Evolutionary conservation across 2,113 vertebrate species (phyloP).

Genomic region (Strix aluco): DNA sequence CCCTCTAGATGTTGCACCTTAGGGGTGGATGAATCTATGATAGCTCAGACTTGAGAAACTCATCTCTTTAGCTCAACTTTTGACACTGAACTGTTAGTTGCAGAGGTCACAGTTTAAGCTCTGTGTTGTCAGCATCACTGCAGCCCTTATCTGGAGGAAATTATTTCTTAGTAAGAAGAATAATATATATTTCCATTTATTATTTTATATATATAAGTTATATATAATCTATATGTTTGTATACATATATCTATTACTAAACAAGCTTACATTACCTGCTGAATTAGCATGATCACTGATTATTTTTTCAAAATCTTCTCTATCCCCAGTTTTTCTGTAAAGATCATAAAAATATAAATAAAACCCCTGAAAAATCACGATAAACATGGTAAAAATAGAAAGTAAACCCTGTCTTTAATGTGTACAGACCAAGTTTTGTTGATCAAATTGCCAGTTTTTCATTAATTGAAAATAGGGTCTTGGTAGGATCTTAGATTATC

Average conservation of each 20-base stretch:
- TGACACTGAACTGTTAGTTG: background rate
- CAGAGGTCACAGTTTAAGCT: background rate
- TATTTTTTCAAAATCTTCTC: constrained; percentile 85
- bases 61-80: background rate
- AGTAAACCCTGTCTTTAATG: background rate
- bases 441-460: background rate
- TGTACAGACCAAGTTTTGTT: background rate
- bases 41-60: background rate
- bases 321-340: constrained; percentile 74
- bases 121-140: background rate
- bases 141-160: background rate
- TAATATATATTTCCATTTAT: background rate
- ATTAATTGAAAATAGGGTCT: background rate
- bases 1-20: background rate
- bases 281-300: constrained; percentile 81
- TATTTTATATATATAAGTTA: background rate
- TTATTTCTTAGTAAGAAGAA: background rate
- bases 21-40: background rate
- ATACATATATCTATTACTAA: background rate
- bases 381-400: background rate
- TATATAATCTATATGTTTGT: background rate
- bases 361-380: constrained; percentile 45
- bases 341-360: constrained; percentile 61
- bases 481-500: background rate
- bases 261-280: constrained; percentile 80